Conservation (phyloP, 2,113 vertebrate genomes). For the Seriola quinqueradiata region DNA sequence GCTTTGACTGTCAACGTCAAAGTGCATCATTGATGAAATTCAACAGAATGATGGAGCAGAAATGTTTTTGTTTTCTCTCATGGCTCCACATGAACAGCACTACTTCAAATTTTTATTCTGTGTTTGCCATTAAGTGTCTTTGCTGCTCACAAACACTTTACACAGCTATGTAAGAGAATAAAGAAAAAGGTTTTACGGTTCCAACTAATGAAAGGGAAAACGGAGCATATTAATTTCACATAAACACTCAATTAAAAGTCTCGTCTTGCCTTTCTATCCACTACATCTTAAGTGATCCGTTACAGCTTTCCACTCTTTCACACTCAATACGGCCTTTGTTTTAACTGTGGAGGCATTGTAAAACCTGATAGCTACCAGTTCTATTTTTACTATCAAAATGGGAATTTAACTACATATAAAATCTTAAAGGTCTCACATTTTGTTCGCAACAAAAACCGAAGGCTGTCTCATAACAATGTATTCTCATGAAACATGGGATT, state of each 20-base stretch:
- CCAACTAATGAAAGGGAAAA: slow-evolving; percentile 36
- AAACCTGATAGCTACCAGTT: neutral
- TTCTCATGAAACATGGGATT: too few species aligned
- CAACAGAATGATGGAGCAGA: neutral
- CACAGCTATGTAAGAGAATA: neutral
- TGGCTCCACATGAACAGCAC: neutral
- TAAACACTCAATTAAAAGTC: slow-evolving; percentile 32
- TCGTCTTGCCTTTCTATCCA: neutral
- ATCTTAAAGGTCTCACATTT: neutral
- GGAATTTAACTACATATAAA: neutral
- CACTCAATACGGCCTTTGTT: neutral
- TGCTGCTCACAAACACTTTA: slow-evolving; percentile 18
- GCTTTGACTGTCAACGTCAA: neutral
- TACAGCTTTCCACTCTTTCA: neutral
- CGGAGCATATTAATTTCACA: slow-evolving; percentile 6
- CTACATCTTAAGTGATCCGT: slow-evolving; percentile 13
- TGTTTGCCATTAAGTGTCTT: neutral
- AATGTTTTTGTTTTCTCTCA: neutral
- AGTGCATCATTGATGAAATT: neutral
- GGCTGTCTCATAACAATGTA: neutral
- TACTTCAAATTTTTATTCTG: neutral
- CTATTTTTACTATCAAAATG: neutral
- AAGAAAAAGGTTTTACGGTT: neutral
- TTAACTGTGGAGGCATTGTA: neutral
- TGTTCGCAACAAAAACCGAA: neutral